phyloP scores from a whole-genome alignment of 2,113 vertebrate species.

The Heterochromis multidens region DNA sequence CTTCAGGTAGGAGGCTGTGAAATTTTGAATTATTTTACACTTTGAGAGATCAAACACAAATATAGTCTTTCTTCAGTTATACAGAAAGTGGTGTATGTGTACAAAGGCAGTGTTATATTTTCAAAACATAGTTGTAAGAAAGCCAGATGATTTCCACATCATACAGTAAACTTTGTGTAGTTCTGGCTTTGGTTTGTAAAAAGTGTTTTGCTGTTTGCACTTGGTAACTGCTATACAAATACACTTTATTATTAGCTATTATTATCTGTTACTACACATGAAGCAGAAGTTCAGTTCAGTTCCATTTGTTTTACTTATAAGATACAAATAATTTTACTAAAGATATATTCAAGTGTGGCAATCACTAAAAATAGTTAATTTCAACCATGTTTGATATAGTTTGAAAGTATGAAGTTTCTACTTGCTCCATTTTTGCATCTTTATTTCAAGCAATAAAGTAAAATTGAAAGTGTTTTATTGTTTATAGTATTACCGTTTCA shows the following conservation, averaged over 20 bases:
- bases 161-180: not conserved
- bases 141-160: not conserved
- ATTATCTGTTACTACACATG: too few species aligned
- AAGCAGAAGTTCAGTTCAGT: too few species aligned
- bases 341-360: too few species aligned
- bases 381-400: too few species aligned
- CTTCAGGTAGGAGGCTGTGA: slow-evolving; percentile 75
- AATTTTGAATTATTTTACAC: not conserved
- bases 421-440: not conserved
- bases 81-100: not conserved
- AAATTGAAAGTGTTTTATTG: not conserved
- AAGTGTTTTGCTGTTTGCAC: not conserved
- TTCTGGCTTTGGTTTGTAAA: not conserved
- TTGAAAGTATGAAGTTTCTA: not conserved
- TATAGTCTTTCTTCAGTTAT: not conserved
- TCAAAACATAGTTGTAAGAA: not conserved
- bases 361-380: too few species aligned
- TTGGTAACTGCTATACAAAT: not conserved
- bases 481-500: not conserved
- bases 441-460: not conserved
- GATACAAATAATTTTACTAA: too few species aligned
- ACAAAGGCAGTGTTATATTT: not conserved
- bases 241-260: too few species aligned
- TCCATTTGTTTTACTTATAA: too few species aligned
- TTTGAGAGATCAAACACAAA: not conserved